Evolutionary conservation across 1,140 invertebrate genomes (phyloP).

Genomic region (Drosophila triauraria): DNA sequence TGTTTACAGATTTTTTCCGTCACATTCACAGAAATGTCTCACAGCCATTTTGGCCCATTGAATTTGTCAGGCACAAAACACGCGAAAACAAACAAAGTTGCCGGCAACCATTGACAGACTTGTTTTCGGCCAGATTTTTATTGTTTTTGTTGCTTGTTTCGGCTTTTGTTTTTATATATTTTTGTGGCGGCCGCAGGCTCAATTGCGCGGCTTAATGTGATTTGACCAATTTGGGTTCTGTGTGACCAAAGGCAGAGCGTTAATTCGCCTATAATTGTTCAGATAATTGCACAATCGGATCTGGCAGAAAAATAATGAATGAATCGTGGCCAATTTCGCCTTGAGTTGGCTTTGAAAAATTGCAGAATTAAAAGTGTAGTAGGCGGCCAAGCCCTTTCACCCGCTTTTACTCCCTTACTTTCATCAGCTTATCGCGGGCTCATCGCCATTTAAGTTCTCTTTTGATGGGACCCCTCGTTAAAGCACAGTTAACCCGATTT

Average conservation of each 20-base stretch:
- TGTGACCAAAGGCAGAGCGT: slow-evolving; percentile 51
- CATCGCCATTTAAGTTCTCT: slow-evolving; percentile 46
- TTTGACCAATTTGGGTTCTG: slow-evolving; percentile 70
- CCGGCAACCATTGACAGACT: slow-evolving; percentile 60
- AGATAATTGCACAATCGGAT: slow-evolving; percentile 52
- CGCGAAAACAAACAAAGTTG: slow-evolving; percentile 44
- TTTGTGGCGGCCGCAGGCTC: slow-evolving; percentile 29
- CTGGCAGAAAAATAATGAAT: slow-evolving; percentile 29
- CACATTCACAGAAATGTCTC: slow-evolving; percentile 69
- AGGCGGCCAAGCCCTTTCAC: slow-evolving; percentile 12
- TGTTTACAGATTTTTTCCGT: slow-evolving; percentile 71
- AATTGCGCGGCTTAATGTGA: slow-evolving; percentile 67
- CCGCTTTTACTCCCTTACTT: slow-evolving; percentile 31
- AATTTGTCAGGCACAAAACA: slow-evolving; percentile 61
- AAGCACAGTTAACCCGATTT: slow-evolving; percentile 73
- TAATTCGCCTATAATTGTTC: slow-evolving; percentile 77
- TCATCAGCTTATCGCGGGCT: slow-evolving; percentile 39
- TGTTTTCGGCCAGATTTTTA: slow-evolving; percentile 41
- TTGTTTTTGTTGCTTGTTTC: slow-evolving; percentile 10
- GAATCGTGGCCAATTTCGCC: slow-evolving; percentile 31
- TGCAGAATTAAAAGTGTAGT: slow-evolving; percentile 16
- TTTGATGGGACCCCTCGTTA: slow-evolving; percentile 61
- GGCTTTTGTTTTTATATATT: slow-evolving; percentile 22
- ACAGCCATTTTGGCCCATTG: slow-evolving; percentile 67
- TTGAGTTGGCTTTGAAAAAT: slow-evolving; percentile 3